Evolutionary conservation across 1,140 invertebrate genomes (phyloP).

Genomic region (Leptinotarsa texana): DNA sequence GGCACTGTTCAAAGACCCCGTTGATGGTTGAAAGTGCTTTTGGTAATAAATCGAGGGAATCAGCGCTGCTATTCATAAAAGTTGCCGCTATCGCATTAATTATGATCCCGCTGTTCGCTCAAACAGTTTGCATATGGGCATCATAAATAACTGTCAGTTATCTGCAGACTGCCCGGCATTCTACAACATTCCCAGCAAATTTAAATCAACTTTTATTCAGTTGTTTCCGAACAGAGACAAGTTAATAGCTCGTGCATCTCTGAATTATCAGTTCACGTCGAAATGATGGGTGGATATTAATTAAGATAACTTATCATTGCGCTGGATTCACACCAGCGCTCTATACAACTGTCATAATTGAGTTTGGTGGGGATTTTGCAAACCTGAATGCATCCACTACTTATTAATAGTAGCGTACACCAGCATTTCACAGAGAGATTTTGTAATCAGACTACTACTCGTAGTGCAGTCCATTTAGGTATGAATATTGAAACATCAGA

Average conservation of each 20-base stretch:
- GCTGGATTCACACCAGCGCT: neutral
- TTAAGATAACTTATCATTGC: constrained; percentile 6
- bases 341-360: neutral
- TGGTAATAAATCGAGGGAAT: constrained; percentile 52
- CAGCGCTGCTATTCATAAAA: constrained; percentile 54
- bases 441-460: too few relatives aligned
- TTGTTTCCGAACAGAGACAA: constrained; percentile 32
- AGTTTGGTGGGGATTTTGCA: neutral
- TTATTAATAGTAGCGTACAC: too few relatives aligned
- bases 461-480: too few relatives aligned
- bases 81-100: constrained; percentile 54
- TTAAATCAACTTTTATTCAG: constrained; percentile 38
- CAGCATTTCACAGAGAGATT: too few relatives aligned
- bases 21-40: constrained; percentile 48
- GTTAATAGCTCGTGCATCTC: constrained; percentile 32
- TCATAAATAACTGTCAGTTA: constrained; percentile 48
- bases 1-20: constrained; percentile 44
- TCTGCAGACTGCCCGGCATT: constrained; percentile 38
- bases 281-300: constrained; percentile 13
- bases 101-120: constrained; percentile 48
- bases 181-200: constrained; percentile 42
- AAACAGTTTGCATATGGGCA: constrained; percentile 50
- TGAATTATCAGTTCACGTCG: constrained; percentile 18
- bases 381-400: neutral
- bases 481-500: too few relatives aligned